Evolutionary conservation across 2,888 invertebrate genomes (phyloP), one percentile per base, ranked within the genome.

Genomic region (Drosophila prolongata): DNA sequence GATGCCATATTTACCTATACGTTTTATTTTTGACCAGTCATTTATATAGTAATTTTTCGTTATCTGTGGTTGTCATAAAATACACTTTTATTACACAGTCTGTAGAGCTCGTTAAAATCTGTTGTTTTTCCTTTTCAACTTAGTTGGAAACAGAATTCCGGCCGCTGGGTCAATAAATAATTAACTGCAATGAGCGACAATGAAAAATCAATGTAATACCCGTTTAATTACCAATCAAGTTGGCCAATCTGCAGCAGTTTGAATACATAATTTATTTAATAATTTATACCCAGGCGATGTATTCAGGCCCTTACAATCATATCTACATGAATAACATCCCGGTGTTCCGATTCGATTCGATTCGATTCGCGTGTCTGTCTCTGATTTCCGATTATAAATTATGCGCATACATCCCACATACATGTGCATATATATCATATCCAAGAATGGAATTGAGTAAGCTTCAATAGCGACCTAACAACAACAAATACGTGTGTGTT

Each of bases 191-290:
- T 42, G 40, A 44, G 42, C 61, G 34, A 27, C 47, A 64, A 49
- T 64, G 42, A 64, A 64, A 64, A 70, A 50, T 40, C 44, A 71
- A 44, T 70, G 67, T 58, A 44, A 70, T 50, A 19, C 54, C 35
- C 43, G 49, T 72, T 62, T 62, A 50, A 64, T 70, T 74, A 49
- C 52, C 55, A 73, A 72, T 73, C 52, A 54, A 52, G 46, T 60
- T 55, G 13, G 47, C 44, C 47, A 49, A 73, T 57, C 50, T 54
- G 75, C 71, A 66, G 71, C 67, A 38, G 37, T 67, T 54, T 52
- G 75, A 67, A 55, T 75, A 46, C 53, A 74, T 74, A 50, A 74
- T 73, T 75, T 75, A 73, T 67, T 73, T 54, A 24, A 58, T 56
- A 58, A 56, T 72, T 66, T 40, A 65, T 56, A 66, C 49, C 46